phyloP scores from a whole-genome alignment of 2,888 invertebrate genomes.

The Serrognathus titanus region DNA sequence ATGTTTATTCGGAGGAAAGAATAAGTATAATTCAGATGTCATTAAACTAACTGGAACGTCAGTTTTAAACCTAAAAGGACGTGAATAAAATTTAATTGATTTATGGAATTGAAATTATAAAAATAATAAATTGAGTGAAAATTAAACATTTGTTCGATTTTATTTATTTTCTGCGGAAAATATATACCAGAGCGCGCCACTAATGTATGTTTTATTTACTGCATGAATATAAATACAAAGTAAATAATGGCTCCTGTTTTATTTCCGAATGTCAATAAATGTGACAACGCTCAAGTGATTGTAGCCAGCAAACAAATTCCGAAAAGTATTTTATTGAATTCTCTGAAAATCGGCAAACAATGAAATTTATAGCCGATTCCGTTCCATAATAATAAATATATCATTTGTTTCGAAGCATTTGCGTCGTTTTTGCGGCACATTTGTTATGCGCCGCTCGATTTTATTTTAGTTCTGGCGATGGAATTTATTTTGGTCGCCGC shows the following conservation, averaged over 20 bases:
- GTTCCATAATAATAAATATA: conserved; percentile 45
- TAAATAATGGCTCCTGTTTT: background rate
- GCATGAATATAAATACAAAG: background rate
- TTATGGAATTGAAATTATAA: too few relatives aligned
- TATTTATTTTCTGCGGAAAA: too few relatives aligned
- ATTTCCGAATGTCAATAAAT: background rate
- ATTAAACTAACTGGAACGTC: too few relatives aligned
- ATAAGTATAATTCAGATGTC: too few relatives aligned
- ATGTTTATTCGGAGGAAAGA: too few relatives aligned
- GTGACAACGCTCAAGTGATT: conserved; percentile 7
- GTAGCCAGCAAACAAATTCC: conserved; percentile 14
- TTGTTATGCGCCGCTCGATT: conserved; percentile 41
- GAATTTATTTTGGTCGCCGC: conserved; percentile 41
- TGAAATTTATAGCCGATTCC: conserved; percentile 38
- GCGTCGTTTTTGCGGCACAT: conserved; percentile 45
- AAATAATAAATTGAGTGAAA: too few relatives aligned
- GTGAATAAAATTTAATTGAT: too few relatives aligned
- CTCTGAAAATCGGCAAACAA: conserved; percentile 29
- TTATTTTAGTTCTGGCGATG: conserved; percentile 39
- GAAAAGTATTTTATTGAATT: conserved; percentile 7
- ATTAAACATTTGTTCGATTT: too few relatives aligned
- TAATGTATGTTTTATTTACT: too few relatives aligned
- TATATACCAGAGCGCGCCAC: too few relatives aligned
- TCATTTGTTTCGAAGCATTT: conserved; percentile 43
- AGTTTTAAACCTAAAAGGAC: too few relatives aligned